Base-by-base conservation (phyloP, 2,113 vertebrate species). In the Atherinomorus stipes region DNA sequence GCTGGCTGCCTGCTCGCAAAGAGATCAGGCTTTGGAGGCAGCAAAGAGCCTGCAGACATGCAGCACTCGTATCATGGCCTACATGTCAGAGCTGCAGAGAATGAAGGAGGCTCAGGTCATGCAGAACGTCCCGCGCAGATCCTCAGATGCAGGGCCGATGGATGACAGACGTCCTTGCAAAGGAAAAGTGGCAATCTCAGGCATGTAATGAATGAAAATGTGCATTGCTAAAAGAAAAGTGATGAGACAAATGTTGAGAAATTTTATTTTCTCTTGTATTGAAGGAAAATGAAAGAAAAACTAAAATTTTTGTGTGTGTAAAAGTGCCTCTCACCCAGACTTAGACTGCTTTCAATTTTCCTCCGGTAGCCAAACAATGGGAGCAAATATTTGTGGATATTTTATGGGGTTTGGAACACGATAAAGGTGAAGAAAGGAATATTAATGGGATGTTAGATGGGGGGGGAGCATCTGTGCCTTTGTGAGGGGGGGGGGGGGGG, bases 41-140 rank as follows among this genome's bases (percentile, higher is more conserved):
- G 94, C 97, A 31, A 97, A 97, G 90, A 97, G 94, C 85, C 94
- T 98, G 64, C 93, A 96, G 75, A 95, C 96, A 23, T 97, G 96
- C 89, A 96, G 95, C 86, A 94, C 93, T 51, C 95, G 97, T 7
- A 96, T 97, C 90, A 93, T 97, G 92, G 96, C 95, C 25, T 97
- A 96, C 93, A 97, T 98, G 96, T 95, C 96, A 0, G 96, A 98
- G 88, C 94, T 98, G 84, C 97, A 98, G 90, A 94, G 95, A 75
- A 95, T 95, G 91, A 98, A 97, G 75, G 96, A 98, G 81, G 96
- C 94, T 0, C 96, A 98, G 90, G 95, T 97, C 87, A 93, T 96
- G 92, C 95, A 93, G 84, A 93, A 94, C 70, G 93, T 93, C 23
- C 87, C 93, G 2, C 90, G 94, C 57, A 93, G 96, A 95, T 95